phyloP scores from a whole-genome alignment of 2,888 invertebrate species.

The Hybos culiciformis region DNA sequence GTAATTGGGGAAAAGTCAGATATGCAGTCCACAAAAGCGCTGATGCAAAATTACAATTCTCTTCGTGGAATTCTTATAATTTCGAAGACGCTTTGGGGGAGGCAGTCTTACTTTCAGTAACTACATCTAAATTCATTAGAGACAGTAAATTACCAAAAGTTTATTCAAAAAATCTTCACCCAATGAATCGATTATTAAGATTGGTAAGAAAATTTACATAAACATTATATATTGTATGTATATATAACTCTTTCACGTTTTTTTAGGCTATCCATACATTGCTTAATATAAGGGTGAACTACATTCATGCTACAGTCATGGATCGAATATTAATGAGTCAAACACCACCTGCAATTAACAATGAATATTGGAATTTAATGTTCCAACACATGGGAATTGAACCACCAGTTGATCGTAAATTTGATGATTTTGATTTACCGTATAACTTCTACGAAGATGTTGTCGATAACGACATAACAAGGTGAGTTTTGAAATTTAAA shows the following conservation, averaged over 20 bases:
- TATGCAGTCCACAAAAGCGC: too few species aligned
- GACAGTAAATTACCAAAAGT: conserved; percentile 18
- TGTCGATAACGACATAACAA: conserved; percentile 29
- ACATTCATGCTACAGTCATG: conserved; percentile 54
- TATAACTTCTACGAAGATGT: conserved; percentile 52
- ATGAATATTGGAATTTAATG: conserved; percentile 50
- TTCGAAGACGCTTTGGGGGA: conserved; percentile 30
- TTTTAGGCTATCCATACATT: conserved; percentile 52
- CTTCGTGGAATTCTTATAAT: too few species aligned
- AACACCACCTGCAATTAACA: conserved; percentile 44
- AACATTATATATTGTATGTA: background rate
- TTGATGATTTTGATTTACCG: conserved; percentile 59
- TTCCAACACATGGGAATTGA: conserved; percentile 49
- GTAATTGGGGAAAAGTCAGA: too few species aligned
- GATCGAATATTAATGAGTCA: conserved; percentile 51
- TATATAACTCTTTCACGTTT: background rate
- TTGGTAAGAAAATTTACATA: conserved; percentile 8
- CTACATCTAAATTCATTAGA: conserved; percentile 27
- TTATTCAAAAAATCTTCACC: background rate
- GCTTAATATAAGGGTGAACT: conserved; percentile 54
- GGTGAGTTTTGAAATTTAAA: conserved; percentile 17
- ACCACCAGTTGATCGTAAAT: conserved; percentile 47
- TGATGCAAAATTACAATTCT: too few species aligned
- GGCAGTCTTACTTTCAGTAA: conserved; percentile 28
- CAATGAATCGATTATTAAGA: conserved; percentile 14